Conservation (phyloP, 2,797 vertebrate species). For the Sardinella longiceps region DNA sequence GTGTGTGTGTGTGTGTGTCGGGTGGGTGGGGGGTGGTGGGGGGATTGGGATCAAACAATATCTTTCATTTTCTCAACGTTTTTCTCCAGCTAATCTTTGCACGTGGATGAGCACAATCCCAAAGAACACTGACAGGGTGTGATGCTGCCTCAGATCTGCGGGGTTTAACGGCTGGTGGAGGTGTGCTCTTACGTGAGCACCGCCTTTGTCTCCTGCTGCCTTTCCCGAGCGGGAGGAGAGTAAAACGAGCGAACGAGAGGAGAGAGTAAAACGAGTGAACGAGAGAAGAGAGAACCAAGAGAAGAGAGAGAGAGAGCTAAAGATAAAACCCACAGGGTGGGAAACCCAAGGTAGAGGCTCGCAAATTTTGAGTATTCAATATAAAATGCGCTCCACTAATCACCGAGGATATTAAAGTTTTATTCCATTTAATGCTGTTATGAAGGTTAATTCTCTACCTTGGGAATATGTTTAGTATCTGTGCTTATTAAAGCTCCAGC, state of each 20-base stretch:
- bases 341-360: neutral
- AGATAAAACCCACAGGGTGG: neutral
- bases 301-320: neutral
- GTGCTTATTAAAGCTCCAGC: neutral
- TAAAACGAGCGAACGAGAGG: neutral
- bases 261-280: neutral
- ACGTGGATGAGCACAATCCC: constrained; percentile 27
- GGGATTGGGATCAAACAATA: neutral
- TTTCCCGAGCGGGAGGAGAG: neutral
- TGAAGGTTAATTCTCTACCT: neutral
- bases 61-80: neutral
- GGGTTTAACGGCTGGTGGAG: neutral
- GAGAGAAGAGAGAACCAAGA: neutral
- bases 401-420: neutral
- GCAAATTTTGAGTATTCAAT: neutral
- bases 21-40: no score
- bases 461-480: neutral
- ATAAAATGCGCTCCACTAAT: neutral
- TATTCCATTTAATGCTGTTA: neutral
- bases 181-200: neutral
- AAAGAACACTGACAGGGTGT: neutral
- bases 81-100: constrained; percentile 40
- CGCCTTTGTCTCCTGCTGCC: neutral
- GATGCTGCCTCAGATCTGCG: neutral
- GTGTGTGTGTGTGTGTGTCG: no score